Conservation (phyloP, 2,113 vertebrate species). For the Sula dactylatra region DNA sequence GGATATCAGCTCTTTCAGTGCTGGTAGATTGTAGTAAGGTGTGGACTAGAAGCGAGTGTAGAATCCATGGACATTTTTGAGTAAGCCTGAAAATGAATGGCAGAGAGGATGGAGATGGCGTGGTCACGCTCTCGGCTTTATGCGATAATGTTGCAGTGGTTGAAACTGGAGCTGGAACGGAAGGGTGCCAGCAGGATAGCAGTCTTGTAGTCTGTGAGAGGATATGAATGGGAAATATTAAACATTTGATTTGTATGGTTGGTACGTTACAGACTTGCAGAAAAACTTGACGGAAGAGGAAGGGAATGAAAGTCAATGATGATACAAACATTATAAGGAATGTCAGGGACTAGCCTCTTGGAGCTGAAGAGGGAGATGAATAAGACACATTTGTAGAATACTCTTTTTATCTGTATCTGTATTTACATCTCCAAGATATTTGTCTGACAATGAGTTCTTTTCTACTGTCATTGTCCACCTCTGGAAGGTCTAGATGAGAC, state of each 20-base stretch:
- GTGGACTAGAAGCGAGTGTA: background rate
- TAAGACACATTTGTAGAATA: background rate
- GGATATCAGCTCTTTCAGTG: background rate
- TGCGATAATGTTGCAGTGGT: background rate
- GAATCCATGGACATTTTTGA: background rate
- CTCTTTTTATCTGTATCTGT: background rate
- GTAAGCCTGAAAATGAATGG: background rate
- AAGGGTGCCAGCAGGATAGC: background rate
- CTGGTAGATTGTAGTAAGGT: background rate
- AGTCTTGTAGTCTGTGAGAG: background rate
- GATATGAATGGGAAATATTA: background rate
- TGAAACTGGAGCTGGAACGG: background rate
- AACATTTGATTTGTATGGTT: background rate
- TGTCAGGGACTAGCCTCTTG: background rate
- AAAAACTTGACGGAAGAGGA: background rate
- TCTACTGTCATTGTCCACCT: background rate
- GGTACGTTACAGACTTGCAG: background rate
- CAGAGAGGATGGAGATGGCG: background rate
- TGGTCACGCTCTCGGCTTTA: background rate
- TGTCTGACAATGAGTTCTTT: background rate
- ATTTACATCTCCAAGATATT: background rate
- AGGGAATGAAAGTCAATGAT: background rate
- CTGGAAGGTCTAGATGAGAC: background rate
- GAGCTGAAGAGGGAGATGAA: background rate
- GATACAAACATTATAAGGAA: background rate